Conservation (phyloP, 2,113 vertebrate genomes). For the Heterotilapia buettikoferi region DNA sequence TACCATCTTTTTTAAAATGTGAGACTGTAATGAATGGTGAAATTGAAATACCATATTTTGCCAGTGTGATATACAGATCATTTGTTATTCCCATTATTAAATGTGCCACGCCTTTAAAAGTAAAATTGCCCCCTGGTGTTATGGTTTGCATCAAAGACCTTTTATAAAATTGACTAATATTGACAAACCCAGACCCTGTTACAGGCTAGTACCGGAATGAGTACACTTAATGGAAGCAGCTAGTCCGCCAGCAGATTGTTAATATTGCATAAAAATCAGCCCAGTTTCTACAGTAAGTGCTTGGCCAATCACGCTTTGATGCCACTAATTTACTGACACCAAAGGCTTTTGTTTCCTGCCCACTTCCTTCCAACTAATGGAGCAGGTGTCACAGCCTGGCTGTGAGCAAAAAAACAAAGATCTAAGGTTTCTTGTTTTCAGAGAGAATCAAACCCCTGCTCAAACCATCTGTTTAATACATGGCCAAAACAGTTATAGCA, state of each 20-base stretch:
- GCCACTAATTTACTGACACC: background rate
- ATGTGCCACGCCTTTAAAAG: constrained; percentile 88
- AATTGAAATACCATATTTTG: constrained; percentile 62
- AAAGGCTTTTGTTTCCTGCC: background rate
- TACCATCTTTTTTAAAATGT: constrained; percentile 78
- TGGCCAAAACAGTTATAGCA: background rate
- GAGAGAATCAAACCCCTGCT: background rate
- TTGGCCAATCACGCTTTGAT: background rate
- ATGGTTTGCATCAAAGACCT: constrained; percentile 81
- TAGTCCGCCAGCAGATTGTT: background rate
- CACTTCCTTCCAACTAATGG: background rate
- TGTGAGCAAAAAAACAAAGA: background rate
- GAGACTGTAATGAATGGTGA: constrained; percentile 70
- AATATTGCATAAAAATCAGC: background rate
- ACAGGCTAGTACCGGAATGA: constrained; percentile 97
- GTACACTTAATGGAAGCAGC: constrained; percentile 84
- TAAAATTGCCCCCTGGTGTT: constrained; percentile 83
- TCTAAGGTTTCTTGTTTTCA: background rate
- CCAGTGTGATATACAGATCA: constrained; percentile 75
- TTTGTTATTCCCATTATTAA: constrained; percentile 86
- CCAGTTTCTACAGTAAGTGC: background rate
- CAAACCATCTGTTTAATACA: background rate
- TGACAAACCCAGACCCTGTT: constrained; percentile 92
- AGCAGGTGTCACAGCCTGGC: background rate
- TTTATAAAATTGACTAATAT: constrained; percentile 94